phyloP scores from a whole-genome alignment of 2,113 vertebrate species.

The Serranochromis macrocephalus region DNA sequence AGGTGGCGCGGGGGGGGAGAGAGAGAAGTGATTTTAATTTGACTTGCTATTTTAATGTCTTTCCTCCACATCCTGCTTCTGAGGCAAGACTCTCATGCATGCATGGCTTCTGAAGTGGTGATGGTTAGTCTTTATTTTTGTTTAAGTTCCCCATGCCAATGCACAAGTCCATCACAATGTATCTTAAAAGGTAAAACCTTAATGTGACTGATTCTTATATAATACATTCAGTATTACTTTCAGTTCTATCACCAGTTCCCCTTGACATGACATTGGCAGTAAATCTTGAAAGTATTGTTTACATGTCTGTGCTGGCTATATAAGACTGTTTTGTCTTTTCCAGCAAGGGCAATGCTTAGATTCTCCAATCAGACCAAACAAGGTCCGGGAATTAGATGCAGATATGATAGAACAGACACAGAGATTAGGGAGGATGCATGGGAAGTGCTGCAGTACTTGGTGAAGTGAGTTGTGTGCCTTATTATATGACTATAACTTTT shows the following conservation, averaged over 20 bases:
- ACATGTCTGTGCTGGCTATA: neutral
- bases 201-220: neutral
- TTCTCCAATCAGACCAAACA: neutral
- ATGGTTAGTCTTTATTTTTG: neutral
- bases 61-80: neutral
- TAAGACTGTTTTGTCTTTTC: neutral
- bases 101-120: neutral
- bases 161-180: neutral
- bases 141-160: neutral
- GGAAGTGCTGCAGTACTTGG: neutral
- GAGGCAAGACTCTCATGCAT: neutral
- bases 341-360: neutral
- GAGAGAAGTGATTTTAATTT: neutral
- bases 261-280: conserved; percentile 52
- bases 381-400: conserved; percentile 1
- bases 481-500: neutral
- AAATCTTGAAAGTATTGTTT: conserved; percentile 4
- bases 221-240: neutral
- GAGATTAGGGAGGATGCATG: neutral
- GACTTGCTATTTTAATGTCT: neutral
- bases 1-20: neutral
- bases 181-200: neutral
- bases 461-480: neutral
- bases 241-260: conserved; percentile 8
- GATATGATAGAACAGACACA: neutral